phyloP scores from a whole-genome alignment of 2,113 vertebrate species.

The Malurus melanocephalus region DNA sequence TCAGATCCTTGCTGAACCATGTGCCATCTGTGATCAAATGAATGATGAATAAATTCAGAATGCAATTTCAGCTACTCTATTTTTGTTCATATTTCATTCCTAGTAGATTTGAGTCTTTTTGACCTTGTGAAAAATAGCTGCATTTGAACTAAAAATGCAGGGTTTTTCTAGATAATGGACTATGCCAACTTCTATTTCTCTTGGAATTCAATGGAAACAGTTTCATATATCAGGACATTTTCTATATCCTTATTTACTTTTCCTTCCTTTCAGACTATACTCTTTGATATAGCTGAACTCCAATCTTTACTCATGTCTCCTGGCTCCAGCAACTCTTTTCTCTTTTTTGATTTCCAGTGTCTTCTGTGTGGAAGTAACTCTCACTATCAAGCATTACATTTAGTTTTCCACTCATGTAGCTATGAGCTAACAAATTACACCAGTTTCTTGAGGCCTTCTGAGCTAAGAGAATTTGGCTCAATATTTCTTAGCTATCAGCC shows the following conservation, averaged over 20 bases:
- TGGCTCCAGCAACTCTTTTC: slow-evolving; percentile 24
- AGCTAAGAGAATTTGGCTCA: slow-evolving; percentile 60
- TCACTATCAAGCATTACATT: slow-evolving; percentile 41
- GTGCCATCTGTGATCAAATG: slow-evolving; percentile 51
- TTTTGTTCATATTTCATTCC: slow-evolving; percentile 50
- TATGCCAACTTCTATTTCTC: slow-evolving; percentile 68
- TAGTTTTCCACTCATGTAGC: slow-evolving; percentile 55
- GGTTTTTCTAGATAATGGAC: slow-evolving; percentile 65
- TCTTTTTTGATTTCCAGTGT: slow-evolving; percentile 51
- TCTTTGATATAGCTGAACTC: slow-evolving; percentile 20
- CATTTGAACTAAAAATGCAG: slow-evolving; percentile 62
- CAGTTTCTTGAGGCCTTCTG: slow-evolving; percentile 46
- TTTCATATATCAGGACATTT: slow-evolving; percentile 40
- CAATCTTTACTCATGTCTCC: slow-evolving; percentile 46
- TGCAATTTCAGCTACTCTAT: slow-evolving; percentile 30
- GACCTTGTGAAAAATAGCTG: slow-evolving; percentile 66
- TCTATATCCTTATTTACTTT: slow-evolving; percentile 57
- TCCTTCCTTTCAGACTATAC: slow-evolving; percentile 15
- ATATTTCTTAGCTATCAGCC: slow-evolving; percentile 46
- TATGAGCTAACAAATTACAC: slow-evolving; percentile 55
- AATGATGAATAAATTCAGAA: slow-evolving; percentile 58
- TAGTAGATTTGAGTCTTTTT: slow-evolving; percentile 48
- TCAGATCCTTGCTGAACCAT: slow-evolving; percentile 34
- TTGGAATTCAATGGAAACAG: slow-evolving; percentile 42
- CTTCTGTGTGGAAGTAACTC: slow-evolving; percentile 30